A percentile compares a stretch with the other conserved stretches of the same genome.
Conservation (phyloP, 2,797 vertebrate species). For the Gobio occitaniae region DNA sequence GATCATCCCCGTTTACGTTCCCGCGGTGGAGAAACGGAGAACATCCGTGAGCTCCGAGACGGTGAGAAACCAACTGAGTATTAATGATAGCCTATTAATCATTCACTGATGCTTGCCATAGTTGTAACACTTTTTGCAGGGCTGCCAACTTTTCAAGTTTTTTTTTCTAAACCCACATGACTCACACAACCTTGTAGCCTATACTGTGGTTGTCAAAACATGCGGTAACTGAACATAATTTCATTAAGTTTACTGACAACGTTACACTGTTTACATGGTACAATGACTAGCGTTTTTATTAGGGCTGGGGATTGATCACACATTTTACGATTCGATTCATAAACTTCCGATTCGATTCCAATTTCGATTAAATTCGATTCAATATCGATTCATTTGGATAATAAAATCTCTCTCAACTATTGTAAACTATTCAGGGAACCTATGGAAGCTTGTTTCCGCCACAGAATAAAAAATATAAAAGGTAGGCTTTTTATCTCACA, state of each 20-base stretch:
- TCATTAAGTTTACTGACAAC: neutral
- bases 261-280: neutral
- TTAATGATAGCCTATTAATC: neutral
- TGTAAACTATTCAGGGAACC: too few relatives aligned
- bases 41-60: slow-evolving; percentile 34
- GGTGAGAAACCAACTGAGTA: slow-evolving; percentile 14
- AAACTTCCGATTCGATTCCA: neutral
- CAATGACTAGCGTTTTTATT: neutral
- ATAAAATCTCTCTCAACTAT: too few relatives aligned
- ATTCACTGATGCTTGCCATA: neutral
- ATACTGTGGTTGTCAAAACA: too few relatives aligned
- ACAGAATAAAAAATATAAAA: too few relatives aligned
- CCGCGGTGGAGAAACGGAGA: slow-evolving; percentile 73
- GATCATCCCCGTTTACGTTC: slow-evolving; percentile 59
- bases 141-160: too few relatives aligned
- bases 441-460: too few relatives aligned
- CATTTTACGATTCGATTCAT: too few relatives aligned
- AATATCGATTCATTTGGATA: too few relatives aligned
- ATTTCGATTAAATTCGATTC: too few relatives aligned
- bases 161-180: too few relatives aligned
- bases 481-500: too few relatives aligned
- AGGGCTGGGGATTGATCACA: neutral
- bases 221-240: neutral
- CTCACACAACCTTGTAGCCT: too few relatives aligned
- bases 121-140: neutral